phyloP scores from a whole-genome alignment of 2,113 vertebrate genomes.

The Solenodon paradoxus region DNA sequence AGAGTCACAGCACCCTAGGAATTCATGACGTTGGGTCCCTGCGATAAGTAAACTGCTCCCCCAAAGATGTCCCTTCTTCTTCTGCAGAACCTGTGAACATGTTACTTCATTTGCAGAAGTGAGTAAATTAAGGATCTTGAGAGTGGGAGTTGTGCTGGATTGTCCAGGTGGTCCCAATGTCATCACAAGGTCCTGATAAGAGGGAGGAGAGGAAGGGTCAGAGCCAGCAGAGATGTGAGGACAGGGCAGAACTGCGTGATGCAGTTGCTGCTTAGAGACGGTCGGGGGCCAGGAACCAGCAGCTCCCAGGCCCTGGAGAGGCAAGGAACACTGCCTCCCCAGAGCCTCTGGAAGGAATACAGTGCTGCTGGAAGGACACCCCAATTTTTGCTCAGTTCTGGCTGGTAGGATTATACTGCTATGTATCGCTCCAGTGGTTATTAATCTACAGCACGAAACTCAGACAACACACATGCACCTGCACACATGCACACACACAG shows the following conservation, averaged over 20 bases:
- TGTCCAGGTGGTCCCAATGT: not conserved
- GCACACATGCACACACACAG: fast-evolving
- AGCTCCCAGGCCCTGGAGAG: not conserved
- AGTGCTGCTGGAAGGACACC: not conserved
- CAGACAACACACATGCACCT: not conserved
- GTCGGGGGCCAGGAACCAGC: not conserved
- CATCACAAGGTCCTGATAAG: not conserved
- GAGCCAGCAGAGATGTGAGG: not conserved
- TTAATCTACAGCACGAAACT: not conserved
- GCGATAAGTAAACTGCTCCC: not conserved
- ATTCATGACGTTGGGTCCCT: no score
- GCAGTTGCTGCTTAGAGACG: not conserved
- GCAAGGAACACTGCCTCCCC: not conserved
- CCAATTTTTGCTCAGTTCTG: not conserved
- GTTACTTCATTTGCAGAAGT: not conserved
- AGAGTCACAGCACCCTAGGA: no score
- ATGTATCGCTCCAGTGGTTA: not conserved
- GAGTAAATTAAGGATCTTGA: not conserved
- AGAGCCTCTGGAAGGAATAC: not conserved
- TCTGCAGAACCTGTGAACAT: not conserved
- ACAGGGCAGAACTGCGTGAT: not conserved
- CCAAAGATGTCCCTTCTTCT: no score
- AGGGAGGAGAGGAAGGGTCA: not conserved
- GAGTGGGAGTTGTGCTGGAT: not conserved
- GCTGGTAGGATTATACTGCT: not conserved